phyloP scores from a whole-genome alignment of 2,888 invertebrate genomes.

The Tinea trinotella region DNA sequence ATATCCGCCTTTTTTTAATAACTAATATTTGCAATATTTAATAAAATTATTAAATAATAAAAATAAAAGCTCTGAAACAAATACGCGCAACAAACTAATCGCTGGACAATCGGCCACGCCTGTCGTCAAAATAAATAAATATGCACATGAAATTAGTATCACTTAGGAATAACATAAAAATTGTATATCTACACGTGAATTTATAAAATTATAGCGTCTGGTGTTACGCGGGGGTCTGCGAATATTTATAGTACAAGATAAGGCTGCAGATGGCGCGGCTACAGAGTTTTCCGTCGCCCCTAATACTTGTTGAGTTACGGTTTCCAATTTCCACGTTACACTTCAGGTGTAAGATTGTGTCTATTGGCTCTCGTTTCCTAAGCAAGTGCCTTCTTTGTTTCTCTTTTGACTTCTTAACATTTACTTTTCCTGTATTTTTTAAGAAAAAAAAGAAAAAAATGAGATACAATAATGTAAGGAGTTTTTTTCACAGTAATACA shows the following conservation, averaged over 20 bases:
- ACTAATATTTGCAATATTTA: no score
- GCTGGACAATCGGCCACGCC: no score
- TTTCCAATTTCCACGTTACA: constrained; percentile 64
- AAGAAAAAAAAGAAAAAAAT: no score
- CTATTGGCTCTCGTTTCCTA: not conserved
- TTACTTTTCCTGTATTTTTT: no score
- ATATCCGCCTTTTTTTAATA: no score
- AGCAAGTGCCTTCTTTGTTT: not conserved
- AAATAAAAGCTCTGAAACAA: no score
- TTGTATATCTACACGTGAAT: not conserved
- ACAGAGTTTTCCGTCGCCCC: constrained; percentile 65
- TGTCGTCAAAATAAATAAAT: no score
- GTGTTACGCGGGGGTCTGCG: not conserved
- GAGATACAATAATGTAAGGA: no score
- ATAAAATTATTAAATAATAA: no score
- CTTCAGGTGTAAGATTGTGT: constrained; percentile 41
- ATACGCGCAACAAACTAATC: no score
- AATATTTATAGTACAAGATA: constrained; percentile 56
- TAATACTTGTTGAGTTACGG: constrained; percentile 71
- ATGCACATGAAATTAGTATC: no score
- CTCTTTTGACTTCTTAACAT: not conserved
- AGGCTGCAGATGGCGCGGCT: constrained; percentile 65
- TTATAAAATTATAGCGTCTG: not conserved
- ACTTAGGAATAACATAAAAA: not conserved
- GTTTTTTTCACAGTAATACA: no score